These are phyloP conservation scores for Seriola quinqueradiata DNA, from an alignment of 2,113 vertebrate genomes.

Conservation along the genomic window DNA sequence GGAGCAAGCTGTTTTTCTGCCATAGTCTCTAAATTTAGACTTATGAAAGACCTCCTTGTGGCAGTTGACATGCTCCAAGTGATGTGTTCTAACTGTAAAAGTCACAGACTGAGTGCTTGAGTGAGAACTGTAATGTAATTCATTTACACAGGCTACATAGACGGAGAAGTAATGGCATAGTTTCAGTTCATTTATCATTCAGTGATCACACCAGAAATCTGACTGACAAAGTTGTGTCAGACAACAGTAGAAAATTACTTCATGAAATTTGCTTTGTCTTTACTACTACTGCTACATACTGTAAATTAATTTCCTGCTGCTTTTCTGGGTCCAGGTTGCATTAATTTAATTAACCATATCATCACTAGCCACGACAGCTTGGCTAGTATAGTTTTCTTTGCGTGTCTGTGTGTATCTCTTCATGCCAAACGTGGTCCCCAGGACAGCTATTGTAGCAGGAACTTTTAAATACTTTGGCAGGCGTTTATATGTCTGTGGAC, in stretches of 20 bases:
- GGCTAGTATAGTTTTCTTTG: too few relatives aligned
- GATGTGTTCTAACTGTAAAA: neutral
- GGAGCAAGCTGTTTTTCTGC: neutral
- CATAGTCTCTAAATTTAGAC: conserved; percentile 5
- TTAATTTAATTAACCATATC: too few relatives aligned
- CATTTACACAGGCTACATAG: neutral
- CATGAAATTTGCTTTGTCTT: too few relatives aligned
- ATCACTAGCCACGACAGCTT: too few relatives aligned
- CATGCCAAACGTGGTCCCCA: too few relatives aligned
- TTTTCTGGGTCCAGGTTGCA: too few relatives aligned
- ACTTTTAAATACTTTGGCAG: neutral
- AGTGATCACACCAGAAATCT: neutral
- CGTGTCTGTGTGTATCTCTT: too few relatives aligned
- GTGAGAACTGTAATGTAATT: neutral
- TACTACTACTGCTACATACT: neutral
- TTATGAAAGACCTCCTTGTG: neutral
- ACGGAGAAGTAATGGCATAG: neutral
- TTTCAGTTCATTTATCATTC: neutral
- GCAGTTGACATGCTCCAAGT: neutral
- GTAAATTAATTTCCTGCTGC: too few relatives aligned
- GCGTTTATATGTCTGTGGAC: neutral
- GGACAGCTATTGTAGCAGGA: too few relatives aligned
- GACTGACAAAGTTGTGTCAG: too few relatives aligned
- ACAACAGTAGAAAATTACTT: too few relatives aligned
- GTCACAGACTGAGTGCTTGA: neutral